phyloP scores from a whole-genome alignment of 35 echinoderm and acorn worm species.

The Anneissia japonica region DNA sequence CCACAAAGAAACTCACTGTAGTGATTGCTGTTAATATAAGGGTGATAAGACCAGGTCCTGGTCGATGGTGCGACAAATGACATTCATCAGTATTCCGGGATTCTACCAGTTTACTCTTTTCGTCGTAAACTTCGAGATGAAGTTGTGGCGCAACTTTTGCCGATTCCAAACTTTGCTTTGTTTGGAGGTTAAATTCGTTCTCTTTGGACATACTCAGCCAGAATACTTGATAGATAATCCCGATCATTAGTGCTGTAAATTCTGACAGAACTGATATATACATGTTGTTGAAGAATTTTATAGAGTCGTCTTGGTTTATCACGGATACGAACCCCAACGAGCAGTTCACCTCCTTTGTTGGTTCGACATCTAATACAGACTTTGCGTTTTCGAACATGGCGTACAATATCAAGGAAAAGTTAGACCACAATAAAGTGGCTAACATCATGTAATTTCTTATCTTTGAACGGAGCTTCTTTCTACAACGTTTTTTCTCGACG shows the following conservation, averaged over 20 bases:
- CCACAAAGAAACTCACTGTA: neutral
- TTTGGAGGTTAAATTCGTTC: neutral
- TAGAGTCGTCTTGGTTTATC: neutral
- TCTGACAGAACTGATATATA: neutral
- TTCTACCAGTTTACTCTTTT: neutral
- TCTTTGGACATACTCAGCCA: neutral
- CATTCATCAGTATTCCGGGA: neutral
- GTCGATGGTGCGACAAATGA: neutral
- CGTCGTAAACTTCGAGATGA: neutral
- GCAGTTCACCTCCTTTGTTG: neutral
- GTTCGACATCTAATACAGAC: neutral
- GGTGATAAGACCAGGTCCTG: neutral
- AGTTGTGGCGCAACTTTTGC: neutral
- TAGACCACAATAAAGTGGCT: neutral
- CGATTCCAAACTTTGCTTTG: neutral
- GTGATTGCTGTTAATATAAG: neutral
- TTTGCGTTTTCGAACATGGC: neutral
- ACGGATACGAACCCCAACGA: neutral
- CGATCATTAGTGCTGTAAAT: neutral
- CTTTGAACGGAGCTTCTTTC: neutral
- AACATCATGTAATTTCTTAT: neutral
- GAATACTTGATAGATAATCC: neutral
- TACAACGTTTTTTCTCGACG: neutral
- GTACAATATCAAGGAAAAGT: neutral
- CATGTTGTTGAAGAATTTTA: neutral